Evolutionary conservation across 2,888 invertebrate genomes (phyloP), one percentile per base, ranked within the genome.

Genomic region (Mellilla xanthometata): DNA sequence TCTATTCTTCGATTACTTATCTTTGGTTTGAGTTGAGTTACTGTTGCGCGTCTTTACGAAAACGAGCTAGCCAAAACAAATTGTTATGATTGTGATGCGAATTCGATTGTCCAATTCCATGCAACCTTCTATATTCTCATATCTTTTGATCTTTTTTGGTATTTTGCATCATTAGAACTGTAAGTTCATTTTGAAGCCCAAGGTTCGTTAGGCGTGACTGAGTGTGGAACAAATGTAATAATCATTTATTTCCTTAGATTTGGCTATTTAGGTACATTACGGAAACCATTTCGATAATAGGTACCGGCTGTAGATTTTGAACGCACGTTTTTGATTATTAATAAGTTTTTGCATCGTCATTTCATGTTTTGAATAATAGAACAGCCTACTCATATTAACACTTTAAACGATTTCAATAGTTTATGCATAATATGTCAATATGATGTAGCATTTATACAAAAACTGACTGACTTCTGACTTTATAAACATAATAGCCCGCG

Each of bases 41-140:
- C 44, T 44, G 0, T 2, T n/a, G 8, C 0, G 10, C 2, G 2
- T 6, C n/a, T 34, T 10, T 31, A 38, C 13, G 11, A 12, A 10
- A 36, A 40, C 24, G 29, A 42, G 11, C 11, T 47, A 40, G 28
- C 27, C 15, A 19, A 40, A 49, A 34, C 40, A 28, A 30, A 46
- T 43, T 19, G 24, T n/a, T 26, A 24, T 39, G 24, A 12, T n/a
- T 28, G 27, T 41, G 41, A 46, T 47, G 44, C 23, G 32, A 11
- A 26, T 42, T 49, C 40, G 52, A 52, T 49, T 54, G 43, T 46
- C 32, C 27, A 15, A 41, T 40, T 35, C 36, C 19, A 23, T 22
- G 13, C 29, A 26, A 30, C 48, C 52, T 52, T 40, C 48, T 32
- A 42, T 42, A 12, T 12, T 39, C 39, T 32, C 24, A 36, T 12